Evolutionary conservation across 2,888 invertebrate species (phyloP).

Genomic region (Sinopyrophorus schimmeli): DNA sequence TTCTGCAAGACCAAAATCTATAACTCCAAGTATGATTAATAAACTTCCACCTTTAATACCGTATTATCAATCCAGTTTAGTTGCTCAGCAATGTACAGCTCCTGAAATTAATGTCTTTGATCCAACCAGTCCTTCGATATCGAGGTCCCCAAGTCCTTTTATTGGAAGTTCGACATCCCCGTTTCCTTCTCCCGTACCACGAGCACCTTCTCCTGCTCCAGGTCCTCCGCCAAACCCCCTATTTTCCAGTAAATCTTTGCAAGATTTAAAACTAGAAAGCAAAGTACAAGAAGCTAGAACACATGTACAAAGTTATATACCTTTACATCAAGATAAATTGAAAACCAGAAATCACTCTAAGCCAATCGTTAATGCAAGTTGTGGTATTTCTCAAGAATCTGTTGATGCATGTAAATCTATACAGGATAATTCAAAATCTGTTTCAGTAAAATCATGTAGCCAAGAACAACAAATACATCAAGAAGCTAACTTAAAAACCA

Average conservation of each 20-base stretch:
- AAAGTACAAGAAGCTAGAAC: slow-evolving; percentile 16
- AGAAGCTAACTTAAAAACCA: slow-evolving; percentile 8
- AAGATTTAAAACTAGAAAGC: slow-evolving; percentile 10
- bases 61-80: slow-evolving; percentile 76
- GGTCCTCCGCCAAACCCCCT: slow-evolving; percentile 72
- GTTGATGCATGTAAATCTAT: not conserved
- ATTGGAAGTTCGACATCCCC: slow-evolving; percentile 48
- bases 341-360: no score
- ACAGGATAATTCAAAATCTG: not conserved
- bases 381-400: not conserved
- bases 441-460: not conserved
- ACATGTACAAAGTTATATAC: slow-evolving; percentile 21
- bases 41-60: slow-evolving; percentile 77
- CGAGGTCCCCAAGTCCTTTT: slow-evolving; percentile 69
- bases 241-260: slow-evolving; percentile 4
- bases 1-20: slow-evolving; percentile 62
- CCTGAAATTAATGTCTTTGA: slow-evolving; percentile 64
- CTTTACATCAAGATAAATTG: slow-evolving; percentile 15
- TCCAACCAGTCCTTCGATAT: slow-evolving; percentile 62
- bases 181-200: slow-evolving; percentile 45
- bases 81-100: slow-evolving; percentile 67
- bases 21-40: slow-evolving; percentile 73
- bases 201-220: slow-evolving; percentile 70
- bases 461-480: slow-evolving; percentile 1
- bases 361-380: no score